These are phyloP conservation scores for Ctenicera cuprea DNA, from an alignment of 2,888 invertebrate genomes.

Conservation along the genomic window DNA sequence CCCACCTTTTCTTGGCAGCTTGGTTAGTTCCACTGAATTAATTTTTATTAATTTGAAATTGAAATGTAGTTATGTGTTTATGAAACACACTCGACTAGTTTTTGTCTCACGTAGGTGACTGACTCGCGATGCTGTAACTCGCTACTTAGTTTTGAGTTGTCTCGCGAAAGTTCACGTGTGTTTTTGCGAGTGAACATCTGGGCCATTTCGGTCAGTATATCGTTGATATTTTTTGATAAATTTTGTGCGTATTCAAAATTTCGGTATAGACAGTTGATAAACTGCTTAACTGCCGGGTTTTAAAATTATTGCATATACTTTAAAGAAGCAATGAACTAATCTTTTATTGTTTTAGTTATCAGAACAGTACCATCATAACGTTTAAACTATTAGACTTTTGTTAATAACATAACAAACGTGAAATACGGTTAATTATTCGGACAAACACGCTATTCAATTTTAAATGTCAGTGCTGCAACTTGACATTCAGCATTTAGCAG, in stretches of 20 bases:
- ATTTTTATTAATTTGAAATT: constrained; percentile 39
- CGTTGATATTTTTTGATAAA: not conserved
- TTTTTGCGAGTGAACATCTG: constrained; percentile 47
- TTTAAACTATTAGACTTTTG: too few relatives aligned
- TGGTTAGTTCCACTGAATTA: constrained; percentile 18
- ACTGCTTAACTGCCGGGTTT: not conserved
- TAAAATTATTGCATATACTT: too few relatives aligned
- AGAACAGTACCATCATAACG: too few relatives aligned
- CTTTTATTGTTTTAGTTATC: too few relatives aligned
- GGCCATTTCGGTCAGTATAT: constrained; percentile 35
- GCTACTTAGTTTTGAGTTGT: constrained; percentile 52
- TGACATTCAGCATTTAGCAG: not conserved
- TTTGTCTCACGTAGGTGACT: constrained; percentile 55
- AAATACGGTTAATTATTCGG: too few relatives aligned
- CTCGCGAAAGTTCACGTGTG: constrained; percentile 52
- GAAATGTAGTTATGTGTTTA: constrained; percentile 34
- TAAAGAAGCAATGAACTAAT: too few relatives aligned
- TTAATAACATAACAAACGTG: too few relatives aligned
- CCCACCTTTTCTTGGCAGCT: constrained; percentile 6
- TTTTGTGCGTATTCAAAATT: constrained; percentile 9
- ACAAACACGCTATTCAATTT: too few relatives aligned
- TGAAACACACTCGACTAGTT: constrained; percentile 49
- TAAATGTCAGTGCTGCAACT: not conserved
- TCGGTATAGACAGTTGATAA: not conserved
- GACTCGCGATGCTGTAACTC: constrained; percentile 53